Evolutionary conservation across 2,113 vertebrate species (phyloP), one percentile per base, ranked within the genome.

Genomic region (Nyctereutes procyonoides): DNA sequence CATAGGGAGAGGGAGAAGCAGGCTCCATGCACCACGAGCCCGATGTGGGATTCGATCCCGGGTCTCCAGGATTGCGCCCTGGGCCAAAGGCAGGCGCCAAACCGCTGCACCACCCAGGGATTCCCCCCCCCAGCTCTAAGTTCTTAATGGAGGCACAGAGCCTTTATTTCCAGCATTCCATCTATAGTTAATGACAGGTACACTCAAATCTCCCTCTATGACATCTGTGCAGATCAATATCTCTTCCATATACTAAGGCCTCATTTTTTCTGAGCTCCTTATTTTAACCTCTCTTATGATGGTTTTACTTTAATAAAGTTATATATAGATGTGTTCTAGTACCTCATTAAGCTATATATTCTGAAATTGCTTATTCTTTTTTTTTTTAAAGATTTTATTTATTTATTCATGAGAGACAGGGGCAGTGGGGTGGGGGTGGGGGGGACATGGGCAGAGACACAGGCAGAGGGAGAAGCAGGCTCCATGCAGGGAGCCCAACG

Each of bases 111-210:
- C 38, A 38, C 38, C 38, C 38, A 38, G 38, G 38, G 38, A 38
- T 38, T n/a, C n/a, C n/a, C n/a, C n/a, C n/a, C 38, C 38, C 22
- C 58, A 86, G 65, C 22, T 74, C 7, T 87, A 69, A 81, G 10
- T 28, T 97, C 62, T 92, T 84, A 79, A 14, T 17, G 79, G 84
- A 95, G 53, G 76, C 63, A 94, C 3, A 92, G 38, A 56, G 28
- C 51, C 58, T 95, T 92, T 79, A 83, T 62, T 69, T 35, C 74
- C 48, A 60, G 60, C 53, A 56, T 20, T 85, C 48, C 80, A 67
- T 30, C 20, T 81, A 82, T 81, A 82, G 51, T 85, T 51, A 80
- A 77, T 13, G n/a, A 60, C 10, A n/a, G 8, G 26, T 14, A 63
- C 8, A 12, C 55, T 81, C 38, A 88, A 91, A 90, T 63, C 16